phyloP scores from a whole-genome alignment of 2,113 vertebrate species.

The Cygnus buccinator region DNA sequence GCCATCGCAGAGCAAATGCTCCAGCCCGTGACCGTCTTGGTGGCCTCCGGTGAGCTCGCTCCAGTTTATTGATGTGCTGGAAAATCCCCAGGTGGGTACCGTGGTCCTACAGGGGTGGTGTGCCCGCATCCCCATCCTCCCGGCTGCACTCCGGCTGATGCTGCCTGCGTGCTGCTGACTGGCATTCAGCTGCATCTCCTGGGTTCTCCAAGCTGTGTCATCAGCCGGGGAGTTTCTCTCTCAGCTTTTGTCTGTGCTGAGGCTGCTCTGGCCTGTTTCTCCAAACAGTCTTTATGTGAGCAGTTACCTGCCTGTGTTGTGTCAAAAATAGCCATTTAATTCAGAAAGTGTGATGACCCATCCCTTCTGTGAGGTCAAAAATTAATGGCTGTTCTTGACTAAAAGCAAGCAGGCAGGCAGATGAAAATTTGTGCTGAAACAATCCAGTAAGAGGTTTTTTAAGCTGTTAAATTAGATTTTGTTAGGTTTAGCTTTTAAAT shows the following conservation, averaged over 20 bases:
- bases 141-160: not conserved
- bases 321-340: not conserved
- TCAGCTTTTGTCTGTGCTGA: not conserved
- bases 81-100: not conserved
- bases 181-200: not conserved
- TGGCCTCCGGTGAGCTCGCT: not conserved
- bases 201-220: not conserved
- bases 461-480: not conserved
- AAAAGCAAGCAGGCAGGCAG: not conserved
- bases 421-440: not conserved
- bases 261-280: not conserved
- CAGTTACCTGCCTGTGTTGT: not conserved
- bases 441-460: not conserved
- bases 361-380: not conserved
- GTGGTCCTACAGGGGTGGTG: not conserved
- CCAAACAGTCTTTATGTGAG: fast-evolving
- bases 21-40: not conserved
- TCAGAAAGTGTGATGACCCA: not conserved
- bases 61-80: not conserved
- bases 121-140: not conserved
- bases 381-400: not conserved
- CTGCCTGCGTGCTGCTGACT: not conserved
- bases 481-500: not conserved
- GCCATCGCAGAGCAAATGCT: not conserved
- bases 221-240: not conserved